Evolutionary conservation across 2,888 invertebrate genomes (phyloP).

Genomic region (Campaea margaritaria): DNA sequence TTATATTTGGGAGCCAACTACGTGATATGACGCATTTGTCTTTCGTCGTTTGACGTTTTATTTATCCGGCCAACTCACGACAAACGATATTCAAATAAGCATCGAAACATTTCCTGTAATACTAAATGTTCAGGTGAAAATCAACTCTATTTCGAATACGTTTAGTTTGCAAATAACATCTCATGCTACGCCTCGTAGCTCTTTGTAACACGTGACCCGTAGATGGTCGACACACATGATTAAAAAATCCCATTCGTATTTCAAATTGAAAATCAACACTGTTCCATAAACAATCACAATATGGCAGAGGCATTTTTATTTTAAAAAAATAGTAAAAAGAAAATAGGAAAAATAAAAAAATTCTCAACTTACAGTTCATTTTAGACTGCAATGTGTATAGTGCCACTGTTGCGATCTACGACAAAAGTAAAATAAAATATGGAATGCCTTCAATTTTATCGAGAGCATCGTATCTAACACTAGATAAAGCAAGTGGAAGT

Average conservation of each 20-base stretch:
- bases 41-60: too few species aligned
- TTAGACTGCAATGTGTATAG: conserved; percentile 60
- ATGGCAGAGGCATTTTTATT: neutral
- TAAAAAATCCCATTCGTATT: too few species aligned
- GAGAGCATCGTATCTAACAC: conserved; percentile 61
- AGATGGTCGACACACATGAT: conserved; percentile 20
- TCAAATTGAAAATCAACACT: conserved; percentile 6
- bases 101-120: neutral
- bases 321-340: neutral
- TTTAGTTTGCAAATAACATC: neutral
- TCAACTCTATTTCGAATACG: too few species aligned
- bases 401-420: conserved; percentile 61
- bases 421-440: conserved; percentile 61
- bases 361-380: conserved; percentile 72
- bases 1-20: too few species aligned
- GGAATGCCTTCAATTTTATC: conserved; percentile 74
- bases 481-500: conserved; percentile 61
- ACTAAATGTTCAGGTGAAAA: too few species aligned
- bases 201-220: conserved; percentile 27
- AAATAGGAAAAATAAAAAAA: neutral
- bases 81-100: conserved; percentile 32
- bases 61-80: conserved; percentile 1
- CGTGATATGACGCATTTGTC: too few species aligned
- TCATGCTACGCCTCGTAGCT: conserved; percentile 17
- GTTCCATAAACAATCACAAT: neutral